Evolutionary conservation across 2,797 vertebrate genomes (phyloP), one percentile per base, ranked within the genome.

Genomic region (Poeciliopsis turneri): DNA sequence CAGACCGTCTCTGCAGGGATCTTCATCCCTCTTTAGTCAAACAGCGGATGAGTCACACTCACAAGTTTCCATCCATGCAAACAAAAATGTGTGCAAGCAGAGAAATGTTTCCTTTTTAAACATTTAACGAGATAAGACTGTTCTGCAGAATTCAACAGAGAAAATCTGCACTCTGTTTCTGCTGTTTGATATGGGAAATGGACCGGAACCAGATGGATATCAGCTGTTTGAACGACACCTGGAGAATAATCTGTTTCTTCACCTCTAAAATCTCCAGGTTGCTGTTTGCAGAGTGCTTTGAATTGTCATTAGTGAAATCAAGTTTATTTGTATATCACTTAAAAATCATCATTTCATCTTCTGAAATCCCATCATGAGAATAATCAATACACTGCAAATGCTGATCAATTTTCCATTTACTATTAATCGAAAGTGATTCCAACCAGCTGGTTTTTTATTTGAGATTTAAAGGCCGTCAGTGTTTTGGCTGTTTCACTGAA

Each of bases 1-100:
- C 78, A 72, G 82, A 76, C 81, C 46, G 68, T 46, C 25, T 13
- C 74, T 15, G 33, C 47, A 57, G 82, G 80, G 53, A 69, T 66
- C 72, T 59, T 10, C 47, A 59, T 72, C 66, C 39, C 23, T 43
- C 66, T 68, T 68, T 23, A 68, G 66, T 68, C 39, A 68, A 68
- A 68, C 23, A 64, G 45, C 45, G 11, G 61, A 66, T 68, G 59
- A 76, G 61, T 51, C 30, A n/a, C 13, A n/a, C 13, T 43, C 41
- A 23, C 20, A 49, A 11, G n/a, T 46, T 72, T 72, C 23, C 70
- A 49, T 33, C 5, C 46, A 18, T 7, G 10, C 10, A 10, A 49
- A 72, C 71, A 51, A 36, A 72, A 23, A 68, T 68, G 20, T 68
- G 64, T 13, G 20, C 36, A 68, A 68, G 41, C 64, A 43, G 23